Conservation (phyloP, 2,797 vertebrate species). For the Brotogeris chrysoptera region DNA sequence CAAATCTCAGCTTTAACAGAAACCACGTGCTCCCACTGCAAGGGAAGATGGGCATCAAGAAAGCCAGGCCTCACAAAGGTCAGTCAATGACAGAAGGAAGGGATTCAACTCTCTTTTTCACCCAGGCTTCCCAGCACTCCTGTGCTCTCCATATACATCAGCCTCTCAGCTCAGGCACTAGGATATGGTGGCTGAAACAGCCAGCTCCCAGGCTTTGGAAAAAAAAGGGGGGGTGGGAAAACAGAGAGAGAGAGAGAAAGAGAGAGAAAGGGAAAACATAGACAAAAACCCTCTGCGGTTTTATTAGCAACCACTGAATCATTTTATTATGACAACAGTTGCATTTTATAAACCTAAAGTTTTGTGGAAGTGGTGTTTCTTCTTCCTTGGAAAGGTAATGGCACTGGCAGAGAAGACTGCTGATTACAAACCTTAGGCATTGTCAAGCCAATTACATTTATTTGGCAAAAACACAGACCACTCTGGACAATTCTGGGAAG, state of each 20-base stretch:
- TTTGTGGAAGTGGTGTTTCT: not conserved
- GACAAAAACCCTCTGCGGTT: not conserved
- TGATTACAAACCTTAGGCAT: not conserved
- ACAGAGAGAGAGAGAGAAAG: too few relatives aligned
- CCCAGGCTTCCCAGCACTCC: not conserved
- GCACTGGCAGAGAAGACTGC: not conserved
- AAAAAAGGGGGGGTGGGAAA: not conserved
- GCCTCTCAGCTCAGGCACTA: not conserved
- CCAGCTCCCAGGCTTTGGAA: not conserved
- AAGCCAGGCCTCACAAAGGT: not conserved
- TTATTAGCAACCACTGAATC: not conserved
- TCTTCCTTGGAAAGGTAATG: not conserved
- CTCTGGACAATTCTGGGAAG: not conserved
- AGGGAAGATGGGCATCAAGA: not conserved
- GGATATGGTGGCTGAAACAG: not conserved
- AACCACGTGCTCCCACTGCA: not conserved
- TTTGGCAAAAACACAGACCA: not conserved
- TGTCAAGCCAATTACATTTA: not conserved
- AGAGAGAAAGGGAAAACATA: not conserved
- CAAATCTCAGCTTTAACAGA: not conserved
- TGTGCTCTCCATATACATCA: fast-evolving
- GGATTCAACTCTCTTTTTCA: not conserved
- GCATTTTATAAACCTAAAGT: not conserved
- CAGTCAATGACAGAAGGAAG: fast-evolving
- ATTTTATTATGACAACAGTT: not conserved